Base-by-base conservation (phyloP, 2,797 vertebrate genomes). In the Anas georgica region DNA sequence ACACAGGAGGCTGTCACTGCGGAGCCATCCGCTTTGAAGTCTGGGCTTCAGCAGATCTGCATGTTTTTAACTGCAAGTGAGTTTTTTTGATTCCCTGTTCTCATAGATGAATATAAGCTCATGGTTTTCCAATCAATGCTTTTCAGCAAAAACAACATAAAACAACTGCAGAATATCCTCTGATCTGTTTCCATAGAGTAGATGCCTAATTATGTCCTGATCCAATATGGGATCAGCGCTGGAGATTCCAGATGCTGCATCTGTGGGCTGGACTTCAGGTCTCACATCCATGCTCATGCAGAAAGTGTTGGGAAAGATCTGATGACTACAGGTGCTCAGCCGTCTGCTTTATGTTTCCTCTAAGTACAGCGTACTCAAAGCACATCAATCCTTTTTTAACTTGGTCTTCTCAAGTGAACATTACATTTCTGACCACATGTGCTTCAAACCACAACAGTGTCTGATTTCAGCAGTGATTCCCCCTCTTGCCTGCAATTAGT, bases 61-160 rank as follows among this genome's bases (percentile, higher is more conserved):
- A 98, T 55, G 98, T 99, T 91, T 99, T 99, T 90, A 98, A 99
- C 29, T 99, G 99, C 99, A 99, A 99, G 99, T 99, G 98, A 95
- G 98, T 97, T 29, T 80, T 45, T 75, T 78, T 56, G 87, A 15
- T 79, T 95, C 33, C 21, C 41, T 73, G 1, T 74, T 90, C 54
- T 81, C 31, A 62, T 2, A 17, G 26, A 33, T 31, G 4, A 35
- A 35, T 78, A 59, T 14, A 64, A 88, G 62, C 45, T 86, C 0
- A 0, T 26, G 35, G 62, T 72, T 88, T 83, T 73, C 58, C 69
- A 86, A 1, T 58, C 58, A 37, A 8, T 18, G 0, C 22, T 64
- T 45, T 59, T 75, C 22, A 72, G 82, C 67, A 69, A 15, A 52
- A 63, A 77, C 29, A 59, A 55, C 67, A 26, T 33, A 37, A 48